Conservation (phyloP, 2,113 vertebrate genomes). For the Vulpes vulpes region DNA sequence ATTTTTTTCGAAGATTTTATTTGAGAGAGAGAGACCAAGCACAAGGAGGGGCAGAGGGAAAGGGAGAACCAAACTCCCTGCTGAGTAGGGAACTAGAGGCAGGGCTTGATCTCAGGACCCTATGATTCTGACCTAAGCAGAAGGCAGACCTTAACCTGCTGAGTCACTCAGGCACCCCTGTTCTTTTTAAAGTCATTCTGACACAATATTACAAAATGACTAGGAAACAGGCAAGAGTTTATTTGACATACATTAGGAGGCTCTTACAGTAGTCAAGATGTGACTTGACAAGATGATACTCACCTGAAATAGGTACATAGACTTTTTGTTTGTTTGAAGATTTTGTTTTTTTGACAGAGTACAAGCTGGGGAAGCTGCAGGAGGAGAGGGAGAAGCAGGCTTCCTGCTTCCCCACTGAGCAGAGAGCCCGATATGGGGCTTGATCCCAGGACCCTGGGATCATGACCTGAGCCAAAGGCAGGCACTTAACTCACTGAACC, state of each 20-base stretch:
- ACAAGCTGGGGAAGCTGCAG: too few relatives aligned
- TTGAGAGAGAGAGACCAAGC: background rate
- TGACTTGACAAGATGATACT: background rate
- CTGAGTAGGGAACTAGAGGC: background rate
- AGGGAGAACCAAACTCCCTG: background rate
- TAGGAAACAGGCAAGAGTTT: background rate
- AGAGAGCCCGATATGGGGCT: too few relatives aligned
- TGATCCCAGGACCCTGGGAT: too few relatives aligned
- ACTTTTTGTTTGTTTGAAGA: background rate
- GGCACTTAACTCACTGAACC: too few relatives aligned
- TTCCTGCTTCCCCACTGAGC: too few relatives aligned
- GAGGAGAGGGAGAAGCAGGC: too few relatives aligned
- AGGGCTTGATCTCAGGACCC: background rate
- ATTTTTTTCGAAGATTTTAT: background rate
- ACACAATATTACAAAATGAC: conserved; percentile 10
- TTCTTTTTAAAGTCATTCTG: background rate
- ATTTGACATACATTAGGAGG: background rate
- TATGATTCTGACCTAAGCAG: background rate
- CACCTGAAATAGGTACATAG: background rate
- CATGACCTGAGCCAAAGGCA: too few relatives aligned
- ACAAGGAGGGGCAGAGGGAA: background rate
- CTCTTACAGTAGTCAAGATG: background rate
- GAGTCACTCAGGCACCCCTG: background rate
- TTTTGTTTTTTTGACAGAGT: too few relatives aligned
- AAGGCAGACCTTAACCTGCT: background rate